Evolutionary conservation across 2,797 vertebrate genomes (phyloP), one percentile per base, ranked within the genome.

Genomic region (Salmo trutta): DNA sequence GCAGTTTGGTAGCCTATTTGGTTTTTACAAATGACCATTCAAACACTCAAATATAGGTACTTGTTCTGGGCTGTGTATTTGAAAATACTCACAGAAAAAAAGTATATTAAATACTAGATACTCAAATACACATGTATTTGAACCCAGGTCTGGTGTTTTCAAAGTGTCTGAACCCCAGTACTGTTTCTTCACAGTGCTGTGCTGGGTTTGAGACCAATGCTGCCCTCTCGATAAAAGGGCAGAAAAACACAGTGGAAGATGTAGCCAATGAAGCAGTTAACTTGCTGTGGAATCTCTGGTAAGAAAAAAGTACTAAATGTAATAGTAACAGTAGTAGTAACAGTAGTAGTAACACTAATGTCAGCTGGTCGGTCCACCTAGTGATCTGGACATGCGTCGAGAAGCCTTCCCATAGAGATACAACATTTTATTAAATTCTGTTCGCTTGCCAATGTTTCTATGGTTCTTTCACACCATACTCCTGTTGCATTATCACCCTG

Each of bases 201-300:
- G 77, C 90, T 68, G 94, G 93, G 65, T 93, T 99, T 81, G 94
- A 96, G 75, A 74, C 89, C 54, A 90, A 59, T 73, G 84, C 93
- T 1, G 80, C 83, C 6, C 90, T 91, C 59, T 75, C 79, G 68
- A 91, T 87, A 83, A 95, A 93, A 31, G 79, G 83, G 10, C 90
- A 87, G 85, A 96, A 93, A 89, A 96, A 94, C 78, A 88, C 86
- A 0, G 19, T 94, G 65, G 97, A 98, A 88, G 94, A 95, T 29
- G 93, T 98, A 64, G 96, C 96, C 76, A 96, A 96, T 1, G 97
- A 99, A 83, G 97, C 97, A 5, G 90, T 99, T 80, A 96, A 99
- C 76, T 90, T 99, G 6, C 93, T 99, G 68, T 99, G 97, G 97
- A 99, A 99, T 86, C 91, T 99, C 0, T 99, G 98, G 98, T 99